Conservation (phyloP, 1,140 invertebrate genomes). For the Diabrotica undecimpunctata region DNA sequence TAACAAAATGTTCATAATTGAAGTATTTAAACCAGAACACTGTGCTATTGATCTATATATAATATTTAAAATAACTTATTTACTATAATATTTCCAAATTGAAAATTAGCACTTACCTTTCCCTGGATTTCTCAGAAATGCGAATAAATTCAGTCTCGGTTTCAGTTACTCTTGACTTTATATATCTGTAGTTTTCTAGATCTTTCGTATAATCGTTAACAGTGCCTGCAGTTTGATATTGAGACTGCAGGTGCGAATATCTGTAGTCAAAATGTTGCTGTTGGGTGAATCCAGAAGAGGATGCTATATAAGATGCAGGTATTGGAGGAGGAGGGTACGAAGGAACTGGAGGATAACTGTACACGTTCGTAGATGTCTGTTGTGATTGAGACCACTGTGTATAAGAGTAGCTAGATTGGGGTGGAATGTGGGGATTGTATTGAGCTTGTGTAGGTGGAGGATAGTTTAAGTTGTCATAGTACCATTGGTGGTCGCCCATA, state of each 20-base stretch:
- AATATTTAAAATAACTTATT: too few relatives aligned
- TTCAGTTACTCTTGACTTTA: conserved; percentile 8
- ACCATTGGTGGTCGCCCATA: not conserved
- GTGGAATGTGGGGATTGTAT: not conserved
- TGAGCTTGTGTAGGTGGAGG: not conserved
- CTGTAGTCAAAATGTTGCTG: not conserved
- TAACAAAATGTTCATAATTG: too few relatives aligned
- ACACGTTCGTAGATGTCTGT: not conserved
- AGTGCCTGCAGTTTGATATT: not conserved
- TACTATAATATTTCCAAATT: too few relatives aligned
- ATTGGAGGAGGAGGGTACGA: not conserved
- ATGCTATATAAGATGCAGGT: not conserved
- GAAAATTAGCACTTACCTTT: not conserved
- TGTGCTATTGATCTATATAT: too few relatives aligned
- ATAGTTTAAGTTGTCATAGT: conserved; percentile 1
- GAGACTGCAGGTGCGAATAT: not conserved
- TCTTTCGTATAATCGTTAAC: conserved; percentile 10
- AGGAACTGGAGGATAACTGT: not conserved
- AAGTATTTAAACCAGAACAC: too few relatives aligned
- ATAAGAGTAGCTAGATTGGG: not conserved
- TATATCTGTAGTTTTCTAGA: conserved; percentile 10
- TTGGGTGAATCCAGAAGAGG: not conserved
- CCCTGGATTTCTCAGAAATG: not conserved
- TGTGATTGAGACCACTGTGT: not conserved
- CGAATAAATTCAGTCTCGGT: not conserved